Base-by-base conservation (phyloP, 2,888 invertebrate genomes). In the Ashinkailepas kermadecensis region DNA sequence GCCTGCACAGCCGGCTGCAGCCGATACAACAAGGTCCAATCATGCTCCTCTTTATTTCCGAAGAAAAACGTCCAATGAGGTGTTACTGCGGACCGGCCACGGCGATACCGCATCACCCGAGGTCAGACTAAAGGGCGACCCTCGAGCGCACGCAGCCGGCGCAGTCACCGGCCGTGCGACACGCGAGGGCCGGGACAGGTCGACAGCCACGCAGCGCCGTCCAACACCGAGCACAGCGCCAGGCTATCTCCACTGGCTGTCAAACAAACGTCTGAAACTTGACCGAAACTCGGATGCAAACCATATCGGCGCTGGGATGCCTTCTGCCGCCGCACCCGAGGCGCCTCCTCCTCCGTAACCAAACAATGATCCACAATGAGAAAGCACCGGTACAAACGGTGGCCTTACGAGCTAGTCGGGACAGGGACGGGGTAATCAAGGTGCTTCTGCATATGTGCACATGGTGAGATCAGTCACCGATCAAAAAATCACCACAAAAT, bases 381-480 rank as follows among this genome's bases (percentile, higher is more conserved):
- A 74, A 54, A 54, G 56, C 74, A 74, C 56, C 74, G 54, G 74
- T 56, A 74, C 74, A 74, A n/a, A 21, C 56, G 74, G 56, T 21
- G 56, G 21, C 21, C 74, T 74, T 74, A 74, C 54, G n/a, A 74
- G 56, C 74, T 74, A 74, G 15, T 15, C 21, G 56, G 74, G 74
- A 56, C 3, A 21, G 74, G 74, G 25, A 21, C 54, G 18, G 74
- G 56, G 9, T 56, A 74, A 56, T 74, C 39, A 54, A 54, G 39
- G 74, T 54, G 56, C 56, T 18, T 54, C 12, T 15, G 56, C 21
- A 56, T 74, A 21, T 74, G 56, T 39, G 56, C 74, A 56, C 56
- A 23, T 74, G 74, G 74, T 74, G 74, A 74, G 74, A 74, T 74
- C 74, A 15, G 7, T 74, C 74, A 74, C 74, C 74, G 74, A 54